phyloP scores from a whole-genome alignment of 92 coral and sea anemone genomes.

The Palythoa heliodiscus region DNA sequence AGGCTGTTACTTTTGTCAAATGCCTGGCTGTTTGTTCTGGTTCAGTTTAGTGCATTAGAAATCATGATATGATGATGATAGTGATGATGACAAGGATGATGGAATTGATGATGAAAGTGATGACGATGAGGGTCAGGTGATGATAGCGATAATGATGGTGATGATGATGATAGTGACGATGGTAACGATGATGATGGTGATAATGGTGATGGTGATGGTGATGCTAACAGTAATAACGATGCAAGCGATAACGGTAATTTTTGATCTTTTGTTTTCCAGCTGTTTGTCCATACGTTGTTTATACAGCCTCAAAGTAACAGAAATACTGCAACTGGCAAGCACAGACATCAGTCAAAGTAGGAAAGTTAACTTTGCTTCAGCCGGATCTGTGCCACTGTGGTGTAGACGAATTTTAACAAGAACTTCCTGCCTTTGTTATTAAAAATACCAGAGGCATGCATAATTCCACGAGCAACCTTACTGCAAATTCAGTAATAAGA shows the following conservation, averaged over 20 bases:
- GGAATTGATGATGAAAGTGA: too few species aligned
- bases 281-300: not conserved
- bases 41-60: too few species aligned
- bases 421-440: not conserved
- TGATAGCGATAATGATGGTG: not conserved
- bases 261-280: not conserved
- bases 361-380: not conserved
- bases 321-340: not conserved
- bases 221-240: not conserved
- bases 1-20: too few species aligned
- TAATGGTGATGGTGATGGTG: not conserved
- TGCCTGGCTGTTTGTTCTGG: too few species aligned
- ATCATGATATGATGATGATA: not conserved
- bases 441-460: not conserved
- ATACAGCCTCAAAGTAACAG: not conserved
- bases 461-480: conserved; percentile 10
- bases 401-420: not conserved
- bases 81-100: too few species aligned
- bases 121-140: too few species aligned
- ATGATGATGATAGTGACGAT: not conserved
- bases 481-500: not conserved
- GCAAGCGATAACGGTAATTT: not conserved
- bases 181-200: not conserved
- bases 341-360: not conserved
- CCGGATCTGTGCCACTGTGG: not conserved